Percentiles rank a stretch among this genome's conserved stretches.
These are phyloP conservation scores for Drosophila borealis DNA, from an alignment of 2,888 invertebrate genomes.

Conservation along the genomic window DNA sequence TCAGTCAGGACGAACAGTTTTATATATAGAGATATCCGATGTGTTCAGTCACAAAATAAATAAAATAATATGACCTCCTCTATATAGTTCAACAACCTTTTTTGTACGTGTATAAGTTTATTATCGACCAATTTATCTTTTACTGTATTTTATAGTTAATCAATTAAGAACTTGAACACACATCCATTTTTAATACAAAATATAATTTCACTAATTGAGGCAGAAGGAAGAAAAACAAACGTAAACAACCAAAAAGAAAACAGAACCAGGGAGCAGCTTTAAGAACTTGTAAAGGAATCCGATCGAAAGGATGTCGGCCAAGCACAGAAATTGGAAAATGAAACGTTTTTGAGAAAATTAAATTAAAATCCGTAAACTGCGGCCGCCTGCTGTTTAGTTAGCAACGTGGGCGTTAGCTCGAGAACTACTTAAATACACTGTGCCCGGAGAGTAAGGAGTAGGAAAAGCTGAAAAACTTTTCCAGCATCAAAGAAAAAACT, in stretches of 20 bases:
- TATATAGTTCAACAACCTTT: neutral
- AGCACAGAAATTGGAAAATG: constrained; percentile 19
- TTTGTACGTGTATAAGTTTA: neutral
- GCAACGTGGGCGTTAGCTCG: constrained; percentile 34
- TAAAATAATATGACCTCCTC: neutral
- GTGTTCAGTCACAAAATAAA: neutral
- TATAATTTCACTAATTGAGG: constrained; percentile 55
- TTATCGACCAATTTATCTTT: neutral
- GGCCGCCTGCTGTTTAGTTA: constrained; percentile 14
- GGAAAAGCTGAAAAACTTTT: constrained; percentile 4
- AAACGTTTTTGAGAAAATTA: constrained; percentile 50
- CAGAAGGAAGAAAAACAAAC: constrained; percentile 2
- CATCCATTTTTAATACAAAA: constrained; percentile 12
- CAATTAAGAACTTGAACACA: constrained; percentile 10
- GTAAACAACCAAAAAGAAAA: constrained; percentile 17
- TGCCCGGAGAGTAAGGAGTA: constrained; percentile 6
- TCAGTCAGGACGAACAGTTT: too few relatives aligned
- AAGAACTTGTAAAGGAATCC: constrained; percentile 7
- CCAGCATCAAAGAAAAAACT: constrained; percentile 26
- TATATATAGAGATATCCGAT: too few relatives aligned
- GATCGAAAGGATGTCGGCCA: constrained; percentile 11
- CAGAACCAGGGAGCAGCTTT: constrained; percentile 10
- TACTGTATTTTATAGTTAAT: neutral
- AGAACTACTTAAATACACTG: constrained; percentile 34
- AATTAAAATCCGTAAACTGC: constrained; percentile 50